Evolutionary conservation across 2,113 vertebrate genomes (phyloP), one percentile per base, ranked within the genome.

Genomic region (Poeciliopsis turrubarensis): DNA sequence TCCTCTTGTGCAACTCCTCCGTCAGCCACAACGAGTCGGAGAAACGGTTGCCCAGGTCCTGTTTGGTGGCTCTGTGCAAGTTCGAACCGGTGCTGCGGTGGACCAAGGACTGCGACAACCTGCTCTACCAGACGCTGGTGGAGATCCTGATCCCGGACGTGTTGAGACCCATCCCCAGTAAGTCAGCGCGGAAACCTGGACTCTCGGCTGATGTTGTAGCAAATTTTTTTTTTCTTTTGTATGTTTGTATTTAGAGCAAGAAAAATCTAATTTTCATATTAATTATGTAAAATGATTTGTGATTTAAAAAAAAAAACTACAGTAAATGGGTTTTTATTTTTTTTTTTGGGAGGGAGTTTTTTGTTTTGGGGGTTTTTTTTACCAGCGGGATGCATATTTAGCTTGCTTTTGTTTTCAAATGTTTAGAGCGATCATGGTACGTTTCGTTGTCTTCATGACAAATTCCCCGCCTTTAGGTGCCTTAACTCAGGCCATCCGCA

Each of bases 401-500:
- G 34, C 10, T 11, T 37, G 34, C 10, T 4, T 12, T 62, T 29
- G 60, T 29, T 62, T 62, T 62, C 12, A 26, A 25, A 39, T 65
- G 30, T 31, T 39, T 26, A 26, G 34, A 13, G 13, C 27, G 17
- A 9, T 44, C 19, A 3, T 44, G n/a, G 14, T 27, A 0, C 8
- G 19, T 29, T 15, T 44, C 5, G 2, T 51, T 65, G 29, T 37
- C 29, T 68, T 11, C 12, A 9, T 32, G 30, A 30, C 10, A 34
- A n/a, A 65, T 27, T 2, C 75, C 19, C 8, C 54, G 2, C 7
- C 63, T 5, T 34, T 81, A 98, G 97, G 97, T 96, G 96, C 97
- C 95, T 96, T 98, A 95, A 98, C 97, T 89, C 97, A 98, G 95
- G 97, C 97, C 67, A 97, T 98, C 85, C 96, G 97, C 22, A 98